Conservation (phyloP, 2,797 vertebrate genomes). For the Sebastes ruberrimus region DNA sequence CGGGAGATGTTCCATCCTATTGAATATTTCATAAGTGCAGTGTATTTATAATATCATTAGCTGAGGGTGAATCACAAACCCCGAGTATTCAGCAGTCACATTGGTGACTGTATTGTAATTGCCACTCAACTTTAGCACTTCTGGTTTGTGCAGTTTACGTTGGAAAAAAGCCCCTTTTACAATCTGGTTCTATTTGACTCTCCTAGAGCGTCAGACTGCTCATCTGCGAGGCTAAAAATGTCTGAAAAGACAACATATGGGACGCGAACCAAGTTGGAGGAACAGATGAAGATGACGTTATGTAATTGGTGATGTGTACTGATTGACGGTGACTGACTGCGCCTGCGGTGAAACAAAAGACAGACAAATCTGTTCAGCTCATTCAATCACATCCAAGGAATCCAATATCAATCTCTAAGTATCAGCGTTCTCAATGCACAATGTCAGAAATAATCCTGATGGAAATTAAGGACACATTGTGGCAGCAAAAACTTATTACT, state of each 20-base stretch:
- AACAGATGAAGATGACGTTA: conserved; percentile 12
- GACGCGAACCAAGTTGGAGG: background rate
- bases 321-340: conserved; percentile 30
- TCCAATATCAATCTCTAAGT: conserved; percentile 38
- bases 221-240: conserved; percentile 7
- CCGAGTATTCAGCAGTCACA: conserved; percentile 34
- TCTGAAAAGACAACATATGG: conserved; percentile 25
- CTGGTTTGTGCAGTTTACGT: background rate
- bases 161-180: conserved; percentile 23
- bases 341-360: conserved; percentile 42
- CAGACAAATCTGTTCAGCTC: conserved; percentile 20
- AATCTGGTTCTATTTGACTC: conserved; percentile 31
- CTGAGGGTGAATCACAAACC: conserved; percentile 50
- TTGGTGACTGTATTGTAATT: conserved; percentile 39
- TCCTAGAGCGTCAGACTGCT: conserved; percentile 19
- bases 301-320: background rate
- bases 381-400: conserved; percentile 39
- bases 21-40: conserved; percentile 61
- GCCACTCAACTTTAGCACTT: conserved; percentile 43
- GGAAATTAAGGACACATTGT: conserved; percentile 40
- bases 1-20: conserved; percentile 31
- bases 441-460: conserved; percentile 44
- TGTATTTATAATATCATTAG: conserved; percentile 59
- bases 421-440: conserved; percentile 19
- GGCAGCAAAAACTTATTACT: conserved; percentile 4